phyloP scores from a whole-genome alignment of 2,113 vertebrate species.

The Calidris pygmaea region DNA sequence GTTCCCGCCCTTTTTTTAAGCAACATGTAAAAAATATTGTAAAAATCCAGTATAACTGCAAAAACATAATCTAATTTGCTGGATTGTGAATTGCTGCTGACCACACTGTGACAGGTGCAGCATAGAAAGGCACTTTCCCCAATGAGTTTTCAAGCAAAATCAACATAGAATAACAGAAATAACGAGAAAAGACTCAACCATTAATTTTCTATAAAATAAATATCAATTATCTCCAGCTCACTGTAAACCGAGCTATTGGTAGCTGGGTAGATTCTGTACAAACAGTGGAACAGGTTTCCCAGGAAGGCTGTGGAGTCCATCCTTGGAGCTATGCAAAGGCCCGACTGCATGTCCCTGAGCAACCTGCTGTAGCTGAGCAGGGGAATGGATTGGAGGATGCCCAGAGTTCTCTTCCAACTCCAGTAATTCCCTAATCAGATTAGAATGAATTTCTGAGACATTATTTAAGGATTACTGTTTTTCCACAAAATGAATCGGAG shows the following conservation, averaged over 20 bases:
- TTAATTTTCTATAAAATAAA: neutral
- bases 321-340: neutral
- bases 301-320: neutral
- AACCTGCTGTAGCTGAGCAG: neutral
- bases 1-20: neutral
- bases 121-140: neutral
- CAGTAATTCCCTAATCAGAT: neutral
- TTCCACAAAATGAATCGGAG: neutral
- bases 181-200: neutral
- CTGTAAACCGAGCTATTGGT: neutral
- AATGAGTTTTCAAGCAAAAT: neutral
- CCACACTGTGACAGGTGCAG: neutral
- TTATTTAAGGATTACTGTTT: neutral
- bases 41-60: neutral
- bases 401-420: neutral
- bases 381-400: neutral
- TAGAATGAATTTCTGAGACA: neutral
- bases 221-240: neutral
- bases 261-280: neutral
- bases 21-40: neutral
- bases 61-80: neutral
- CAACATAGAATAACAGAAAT: neutral
- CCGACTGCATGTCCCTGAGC: fast-evolving
- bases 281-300: neutral
- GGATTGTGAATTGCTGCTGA: neutral